These are phyloP conservation scores for Cephalopachus bancanus DNA, from an alignment of 2,797 vertebrate genomes.

Conservation along the genomic window DNA sequence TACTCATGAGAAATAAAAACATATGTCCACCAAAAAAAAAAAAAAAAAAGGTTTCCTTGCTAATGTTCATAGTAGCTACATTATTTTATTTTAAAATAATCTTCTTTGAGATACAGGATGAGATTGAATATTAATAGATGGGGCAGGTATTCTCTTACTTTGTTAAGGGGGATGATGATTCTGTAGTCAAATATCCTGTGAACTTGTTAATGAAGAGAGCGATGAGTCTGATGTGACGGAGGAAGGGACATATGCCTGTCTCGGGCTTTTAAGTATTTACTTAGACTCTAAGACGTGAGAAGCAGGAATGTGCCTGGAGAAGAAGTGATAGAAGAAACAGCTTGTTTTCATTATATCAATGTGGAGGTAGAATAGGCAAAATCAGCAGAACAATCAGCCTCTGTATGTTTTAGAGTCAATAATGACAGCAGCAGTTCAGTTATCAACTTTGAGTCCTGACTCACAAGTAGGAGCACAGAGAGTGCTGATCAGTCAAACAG, in stretches of 20 bases:
- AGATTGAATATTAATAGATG: not conserved
- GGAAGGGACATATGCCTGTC: not conserved
- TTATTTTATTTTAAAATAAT: not conserved
- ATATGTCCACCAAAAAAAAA: not conserved
- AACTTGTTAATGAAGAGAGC: not conserved
- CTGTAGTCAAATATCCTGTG: not conserved
- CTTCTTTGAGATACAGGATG: not conserved
- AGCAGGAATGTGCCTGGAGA: not conserved
- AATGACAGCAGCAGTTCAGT: not conserved
- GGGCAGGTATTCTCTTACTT: not conserved
- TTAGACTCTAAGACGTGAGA: not conserved
- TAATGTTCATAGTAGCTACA: not conserved
- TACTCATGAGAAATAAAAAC: slow-evolving; percentile 33
- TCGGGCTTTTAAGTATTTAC: not conserved
- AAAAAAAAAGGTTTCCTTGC: not conserved
- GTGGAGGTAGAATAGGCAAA: not conserved
- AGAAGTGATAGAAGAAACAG: not conserved
- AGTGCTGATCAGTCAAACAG: not conserved
- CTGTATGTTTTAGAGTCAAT: not conserved
- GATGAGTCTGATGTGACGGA: not conserved
- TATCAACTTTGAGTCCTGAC: not conserved
- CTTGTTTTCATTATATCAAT: no score
- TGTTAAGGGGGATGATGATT: not conserved
- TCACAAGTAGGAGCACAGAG: accelerated
- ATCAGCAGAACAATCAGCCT: not conserved